Base-by-base conservation (phyloP, 2,888 invertebrate species). In the Creontiades dilutus region DNA sequence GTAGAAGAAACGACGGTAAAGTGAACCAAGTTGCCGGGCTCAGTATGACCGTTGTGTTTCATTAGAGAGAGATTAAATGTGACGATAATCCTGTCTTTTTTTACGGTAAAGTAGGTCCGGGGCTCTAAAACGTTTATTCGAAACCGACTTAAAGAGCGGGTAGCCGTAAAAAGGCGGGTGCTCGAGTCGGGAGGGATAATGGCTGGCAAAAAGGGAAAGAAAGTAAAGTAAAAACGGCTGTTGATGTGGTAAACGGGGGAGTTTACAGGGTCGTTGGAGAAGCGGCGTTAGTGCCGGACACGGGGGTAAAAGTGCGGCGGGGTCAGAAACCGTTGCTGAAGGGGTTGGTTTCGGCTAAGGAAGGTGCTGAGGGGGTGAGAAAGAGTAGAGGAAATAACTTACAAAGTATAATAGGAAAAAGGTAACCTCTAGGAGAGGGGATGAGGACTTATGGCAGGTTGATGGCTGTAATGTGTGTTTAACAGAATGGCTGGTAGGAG, bases 381-480 rank as follows among this genome's bases (percentile, higher is more conserved):
- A 27, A 68, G 68, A 68, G 68, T 68, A 12, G 27, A 68, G 68
- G 68, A 68, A 68, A 68, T 68, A 68, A 23, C 68, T 68, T 68
- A 68, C 68, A 68, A 68, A 68, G 68, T 68, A 68, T 68, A 68
- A 68, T 68, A 68, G 68, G 68, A 68, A 68, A 68, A 68, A 68
- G 68, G 68, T 68, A 68, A 68, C 23, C 68, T 19, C 23, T 46
- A 19, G 23, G 23, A 27, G 46, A 9, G 46, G 80, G 46, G n/a
- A n/a, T 37, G 19, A 37, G 68, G 46, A 87, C 75, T 87, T 87
- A 87, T 87, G 78, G 87, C 76, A 78, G 87, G 48, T 76, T 87
- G 87, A 87, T 87, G 75, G 87, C 76, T 76, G 78, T 87, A 87
- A 87, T 87, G 87, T 75, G 87, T 87, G 87, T 87, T 87, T 76